Evolutionary conservation across 2,113 vertebrate species (phyloP).

Genomic region (Chionodraco myersi): DNA sequence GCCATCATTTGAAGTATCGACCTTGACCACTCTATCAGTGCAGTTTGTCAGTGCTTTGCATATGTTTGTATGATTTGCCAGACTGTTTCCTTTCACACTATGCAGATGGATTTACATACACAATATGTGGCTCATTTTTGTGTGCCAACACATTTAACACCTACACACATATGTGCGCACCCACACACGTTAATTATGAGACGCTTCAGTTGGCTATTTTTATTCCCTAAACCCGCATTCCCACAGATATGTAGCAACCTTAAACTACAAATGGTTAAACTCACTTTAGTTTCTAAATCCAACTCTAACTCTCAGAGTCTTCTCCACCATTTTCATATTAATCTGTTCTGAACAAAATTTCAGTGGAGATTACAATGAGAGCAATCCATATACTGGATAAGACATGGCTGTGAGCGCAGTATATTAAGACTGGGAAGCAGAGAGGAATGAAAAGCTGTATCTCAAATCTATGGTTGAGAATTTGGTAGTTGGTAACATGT

Average conservation of each 20-base stretch:
- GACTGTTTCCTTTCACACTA: conserved; percentile 48
- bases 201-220: conserved; percentile 48
- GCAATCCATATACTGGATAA: conserved; percentile 20
- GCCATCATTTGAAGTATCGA: background rate
- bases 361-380: conserved; percentile 36
- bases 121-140: conserved; percentile 50
- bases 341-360: conserved; percentile 24
- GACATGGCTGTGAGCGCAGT: conserved; percentile 25
- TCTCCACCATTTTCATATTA: background rate
- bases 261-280: conserved; percentile 1
- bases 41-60: conserved; percentile 26
- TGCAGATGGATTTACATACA: conserved; percentile 60
- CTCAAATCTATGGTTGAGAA: background rate
- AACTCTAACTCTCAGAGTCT: background rate
- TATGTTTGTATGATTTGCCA: conserved; percentile 45
- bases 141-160: conserved; percentile 61
- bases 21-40: background rate
- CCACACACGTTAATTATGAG: conserved; percentile 39
- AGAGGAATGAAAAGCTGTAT: conserved; percentile 10
- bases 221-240: conserved; percentile 28
- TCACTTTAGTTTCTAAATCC: background rate
- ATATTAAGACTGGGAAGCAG: background rate
- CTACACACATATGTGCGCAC: conserved; percentile 42
- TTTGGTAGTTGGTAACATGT: background rate
- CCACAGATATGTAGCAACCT: background rate